Evolutionary conservation across 2,797 vertebrate species (phyloP), one percentile per base, ranked within the genome.

Genomic region (Eulemur mongoz): DNA sequence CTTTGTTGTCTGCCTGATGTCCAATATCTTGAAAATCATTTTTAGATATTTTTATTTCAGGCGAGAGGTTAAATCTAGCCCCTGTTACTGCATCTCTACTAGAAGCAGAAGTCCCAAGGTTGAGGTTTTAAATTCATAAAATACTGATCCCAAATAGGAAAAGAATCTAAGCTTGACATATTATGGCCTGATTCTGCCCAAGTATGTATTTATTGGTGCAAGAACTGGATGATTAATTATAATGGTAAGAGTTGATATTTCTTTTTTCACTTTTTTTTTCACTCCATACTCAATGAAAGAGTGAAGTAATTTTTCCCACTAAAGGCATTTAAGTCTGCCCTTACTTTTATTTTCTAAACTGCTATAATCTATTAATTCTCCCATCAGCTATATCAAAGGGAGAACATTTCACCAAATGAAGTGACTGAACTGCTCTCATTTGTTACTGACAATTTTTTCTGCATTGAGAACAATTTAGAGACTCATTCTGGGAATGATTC

Each of bases 391-490:
- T 6, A 75, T 87, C n/a, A 70, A 73, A 93, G 11, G 23, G 70
- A 80, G 61, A 88, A 7, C 2, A 54, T 91, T 59, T 83, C 52
- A 79, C 45, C 59, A 89, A 57, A 45, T 6, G 2, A 10, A 87
- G 45, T 67, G 52, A 45, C 54, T 43, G 8, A 18, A 35, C 32
- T 73, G 23, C 11, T 78, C 20, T 85, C 12, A 22, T 38, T 63
- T 80, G 20, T 14, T 59, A 7, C 59, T 45, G 15, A 25, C 5
- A 12, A 10, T 32, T 89, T 84, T 91, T 80, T 70, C 80, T 90
- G 76, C 70, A 88, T 73, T 84, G 40, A 95, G 54, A 93, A 88
- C 27, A 89, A 52, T n/a, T 70, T n/a, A 57, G 5, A 96, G 72
- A 92, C 61, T 88, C 81, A 59, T n/a, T 81, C 13, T 27, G 27